Conservation (phyloP, 2,888 invertebrate genomes). For the Microdon myrmicae region DNA sequence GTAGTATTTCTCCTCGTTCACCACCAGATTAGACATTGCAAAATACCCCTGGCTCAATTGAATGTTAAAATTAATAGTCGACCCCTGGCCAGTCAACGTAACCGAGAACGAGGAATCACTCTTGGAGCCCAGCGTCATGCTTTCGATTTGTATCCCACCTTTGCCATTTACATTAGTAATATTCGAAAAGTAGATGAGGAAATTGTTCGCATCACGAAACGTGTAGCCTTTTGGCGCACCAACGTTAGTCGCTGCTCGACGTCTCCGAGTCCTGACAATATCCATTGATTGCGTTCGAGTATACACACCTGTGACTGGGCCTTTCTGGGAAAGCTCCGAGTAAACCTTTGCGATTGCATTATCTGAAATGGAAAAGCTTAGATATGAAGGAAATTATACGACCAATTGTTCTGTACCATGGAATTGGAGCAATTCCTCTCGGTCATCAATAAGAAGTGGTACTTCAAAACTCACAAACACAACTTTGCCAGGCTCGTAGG, state of each 20-base stretch:
- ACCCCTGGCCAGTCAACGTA: constrained; percentile 29
- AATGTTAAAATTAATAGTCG: constrained; percentile 58
- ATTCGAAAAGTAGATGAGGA: constrained; percentile 58
- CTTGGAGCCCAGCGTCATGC: constrained; percentile 46
- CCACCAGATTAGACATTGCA: constrained; percentile 56
- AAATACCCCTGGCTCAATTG: constrained; percentile 58
- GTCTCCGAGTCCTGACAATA: constrained; percentile 49
- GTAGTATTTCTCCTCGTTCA: constrained; percentile 41
- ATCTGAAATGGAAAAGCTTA: constrained; percentile 60
- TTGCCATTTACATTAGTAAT: constrained; percentile 4
- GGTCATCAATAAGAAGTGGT: constrained; percentile 67
- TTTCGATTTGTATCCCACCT: constrained; percentile 44
- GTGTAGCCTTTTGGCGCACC: constrained; percentile 47
- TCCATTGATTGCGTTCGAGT: constrained; percentile 31
- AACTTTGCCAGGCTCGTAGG: constrained; percentile 67
- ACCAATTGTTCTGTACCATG: constrained; percentile 68
- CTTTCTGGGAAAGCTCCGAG: constrained; percentile 66
- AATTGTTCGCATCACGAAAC: constrained; percentile 53
- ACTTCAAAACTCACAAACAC: constrained; percentile 71
- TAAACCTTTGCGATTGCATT: constrained; percentile 70
- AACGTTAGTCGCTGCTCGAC: constrained; percentile 56
- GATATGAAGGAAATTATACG: not conserved
- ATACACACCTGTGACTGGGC: constrained; percentile 47
- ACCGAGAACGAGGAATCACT: constrained; percentile 55
- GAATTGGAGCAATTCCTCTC: constrained; percentile 67